Conservation (phyloP, 1,140 invertebrate genomes). For the Battus philenor region DNA sequence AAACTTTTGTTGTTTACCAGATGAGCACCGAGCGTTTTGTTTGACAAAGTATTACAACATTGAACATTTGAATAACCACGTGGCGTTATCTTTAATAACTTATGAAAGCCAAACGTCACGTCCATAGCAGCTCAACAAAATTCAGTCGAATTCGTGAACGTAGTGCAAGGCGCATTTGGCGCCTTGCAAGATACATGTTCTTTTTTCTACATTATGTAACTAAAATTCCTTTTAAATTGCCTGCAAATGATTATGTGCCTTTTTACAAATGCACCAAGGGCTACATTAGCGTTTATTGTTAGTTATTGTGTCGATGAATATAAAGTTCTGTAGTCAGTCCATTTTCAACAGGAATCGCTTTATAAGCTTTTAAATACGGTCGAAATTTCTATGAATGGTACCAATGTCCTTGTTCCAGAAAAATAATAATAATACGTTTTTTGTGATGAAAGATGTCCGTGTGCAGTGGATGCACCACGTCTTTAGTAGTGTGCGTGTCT, state of each 20-base stretch:
- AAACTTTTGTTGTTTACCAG: slow-evolving; percentile 1
- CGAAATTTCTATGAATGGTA: slow-evolving; percentile 19
- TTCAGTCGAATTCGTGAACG: slow-evolving; percentile 41
- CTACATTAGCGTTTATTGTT: slow-evolving; percentile 17
- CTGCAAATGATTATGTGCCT: slow-evolving; percentile 24
- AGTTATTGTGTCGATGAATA: slow-evolving; percentile 3
- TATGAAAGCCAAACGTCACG: slow-evolving; percentile 22
- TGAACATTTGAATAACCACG: slow-evolving; percentile 6
- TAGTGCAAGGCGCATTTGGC: slow-evolving; percentile 66
- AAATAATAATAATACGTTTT: slow-evolving; percentile 74
- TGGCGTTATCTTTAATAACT: slow-evolving; percentile 21
- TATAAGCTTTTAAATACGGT: slow-evolving; percentile 18
- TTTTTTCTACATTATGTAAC: slow-evolving; percentile 64
- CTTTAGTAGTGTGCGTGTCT: slow-evolving; percentile 44
- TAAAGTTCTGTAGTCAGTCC: slow-evolving; percentile 46
- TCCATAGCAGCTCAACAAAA: slow-evolving; percentile 33
- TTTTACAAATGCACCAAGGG: slow-evolving; percentile 17
- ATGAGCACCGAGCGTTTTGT: neutral
- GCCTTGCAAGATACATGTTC: slow-evolving; percentile 61
- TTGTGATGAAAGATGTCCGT: slow-evolving; percentile 61
- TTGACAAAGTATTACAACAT: neutral
- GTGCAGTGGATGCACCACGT: slow-evolving; percentile 66
- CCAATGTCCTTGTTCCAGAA: slow-evolving; percentile 50
- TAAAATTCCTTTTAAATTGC: slow-evolving; percentile 47
- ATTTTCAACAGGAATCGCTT: slow-evolving; percentile 15